Percentiles rank a stretch among this genome's conserved stretches.
phyloP scores from a whole-genome alignment of 2,113 vertebrate genomes.

The Cyrtonyx montezumae region DNA sequence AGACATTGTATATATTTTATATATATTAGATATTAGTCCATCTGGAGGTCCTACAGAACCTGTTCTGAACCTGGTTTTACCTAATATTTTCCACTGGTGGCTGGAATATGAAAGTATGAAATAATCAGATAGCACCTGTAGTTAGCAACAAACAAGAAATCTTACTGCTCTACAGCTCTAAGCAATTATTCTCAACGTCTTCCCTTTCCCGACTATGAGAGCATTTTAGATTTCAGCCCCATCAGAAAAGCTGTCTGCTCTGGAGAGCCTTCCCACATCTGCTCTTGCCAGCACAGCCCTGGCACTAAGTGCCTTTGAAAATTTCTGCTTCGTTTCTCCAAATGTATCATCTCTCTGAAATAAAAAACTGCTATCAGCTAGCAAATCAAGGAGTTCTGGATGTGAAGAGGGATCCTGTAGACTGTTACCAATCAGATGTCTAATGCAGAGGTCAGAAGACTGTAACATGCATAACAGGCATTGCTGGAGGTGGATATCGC shows the following conservation, averaged over 20 bases:
- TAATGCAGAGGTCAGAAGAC: background rate
- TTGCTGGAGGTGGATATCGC: background rate
- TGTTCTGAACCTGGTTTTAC: background rate
- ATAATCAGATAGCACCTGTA: background rate
- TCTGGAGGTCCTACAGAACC: background rate
- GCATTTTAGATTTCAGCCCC: background rate
- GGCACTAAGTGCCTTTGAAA: background rate
- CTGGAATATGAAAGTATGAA: background rate
- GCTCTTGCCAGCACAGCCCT: background rate
- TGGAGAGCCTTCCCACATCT: background rate
- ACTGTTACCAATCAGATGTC: background rate
- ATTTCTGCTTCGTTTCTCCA: background rate
- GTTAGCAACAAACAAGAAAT: background rate
- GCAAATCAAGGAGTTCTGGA: background rate
- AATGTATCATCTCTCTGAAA: background rate
- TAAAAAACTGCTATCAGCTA: background rate
- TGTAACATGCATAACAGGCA: background rate
- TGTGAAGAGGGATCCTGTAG: background rate
- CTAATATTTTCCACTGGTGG: background rate
- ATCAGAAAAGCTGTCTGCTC: background rate
- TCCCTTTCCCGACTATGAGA: background rate
- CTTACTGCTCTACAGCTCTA: background rate
- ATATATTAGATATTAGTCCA: background rate
- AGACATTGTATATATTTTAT: background rate
- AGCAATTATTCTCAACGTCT: background rate